phyloP scores from a whole-genome alignment of 2,888 invertebrate species.

The Acleris emargana region DNA sequence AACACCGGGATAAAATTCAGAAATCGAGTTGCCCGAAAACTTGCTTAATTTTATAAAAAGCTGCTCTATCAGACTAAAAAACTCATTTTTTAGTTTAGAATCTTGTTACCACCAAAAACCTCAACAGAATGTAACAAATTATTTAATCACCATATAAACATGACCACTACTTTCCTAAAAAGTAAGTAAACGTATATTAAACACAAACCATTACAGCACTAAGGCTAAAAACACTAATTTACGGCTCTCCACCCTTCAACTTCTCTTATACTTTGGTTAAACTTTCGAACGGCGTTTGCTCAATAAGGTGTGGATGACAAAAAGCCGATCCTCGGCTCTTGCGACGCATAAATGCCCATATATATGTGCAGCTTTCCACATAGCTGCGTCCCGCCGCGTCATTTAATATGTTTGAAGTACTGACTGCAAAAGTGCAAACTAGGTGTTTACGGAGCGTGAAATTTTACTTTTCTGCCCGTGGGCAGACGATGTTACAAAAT shows the following conservation, averaged over 20 bases:
- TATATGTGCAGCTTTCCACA: constrained; percentile 50
- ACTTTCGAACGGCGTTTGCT: constrained; percentile 51
- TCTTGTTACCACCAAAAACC: too few relatives aligned
- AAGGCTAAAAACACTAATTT: background rate
- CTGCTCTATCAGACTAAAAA: too few relatives aligned
- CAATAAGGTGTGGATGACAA: constrained; percentile 52
- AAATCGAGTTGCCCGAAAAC: too few relatives aligned
- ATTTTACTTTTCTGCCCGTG: background rate
- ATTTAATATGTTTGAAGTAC: constrained; percentile 48
- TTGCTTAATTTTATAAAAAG: too few relatives aligned
- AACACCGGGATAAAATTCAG: too few relatives aligned
- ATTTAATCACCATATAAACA: too few relatives aligned
- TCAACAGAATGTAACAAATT: too few relatives aligned
- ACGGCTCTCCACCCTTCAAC: constrained; percentile 7
- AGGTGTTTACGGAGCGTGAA: background rate
- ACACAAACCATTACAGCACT: background rate
- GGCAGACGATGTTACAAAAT: too few relatives aligned
- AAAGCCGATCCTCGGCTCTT: constrained; percentile 43
- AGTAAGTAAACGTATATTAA: too few relatives aligned
- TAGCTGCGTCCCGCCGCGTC: constrained; percentile 49
- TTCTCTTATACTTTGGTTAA: constrained; percentile 33
- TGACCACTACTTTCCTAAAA: too few relatives aligned
- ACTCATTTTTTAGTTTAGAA: too few relatives aligned
- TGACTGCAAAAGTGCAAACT: constrained; percentile 39
- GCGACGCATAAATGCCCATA: constrained; percentile 40